Conservation (phyloP, 2,113 vertebrate species). For the Leucopternis melanops region DNA sequence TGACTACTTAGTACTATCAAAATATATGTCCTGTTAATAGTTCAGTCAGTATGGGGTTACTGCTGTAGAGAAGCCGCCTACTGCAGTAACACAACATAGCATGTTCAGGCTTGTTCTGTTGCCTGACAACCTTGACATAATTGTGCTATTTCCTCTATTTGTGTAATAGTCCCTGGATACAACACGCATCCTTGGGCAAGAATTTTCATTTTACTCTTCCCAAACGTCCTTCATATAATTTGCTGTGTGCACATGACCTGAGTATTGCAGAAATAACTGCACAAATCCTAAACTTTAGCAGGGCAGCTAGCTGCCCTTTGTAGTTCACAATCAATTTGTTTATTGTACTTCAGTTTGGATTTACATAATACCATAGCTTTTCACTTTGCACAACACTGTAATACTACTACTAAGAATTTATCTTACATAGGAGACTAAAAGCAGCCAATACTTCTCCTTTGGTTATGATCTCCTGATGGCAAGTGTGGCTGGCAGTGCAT, state of each 20-base stretch:
- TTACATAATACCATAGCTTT: background rate
- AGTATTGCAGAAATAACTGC: background rate
- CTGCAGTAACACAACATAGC: background rate
- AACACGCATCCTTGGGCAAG: background rate
- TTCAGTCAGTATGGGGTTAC: background rate
- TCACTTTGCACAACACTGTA: background rate
- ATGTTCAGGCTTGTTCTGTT: slow-evolving; percentile 25
- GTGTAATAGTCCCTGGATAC: background rate
- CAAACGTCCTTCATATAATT: background rate
- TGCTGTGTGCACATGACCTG: background rate
- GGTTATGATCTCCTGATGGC: background rate
- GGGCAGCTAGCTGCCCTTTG: background rate
- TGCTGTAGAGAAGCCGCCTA: background rate
- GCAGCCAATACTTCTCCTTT: background rate
- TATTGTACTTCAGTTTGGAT: background rate
- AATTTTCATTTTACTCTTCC: background rate
- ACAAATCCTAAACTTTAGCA: background rate
- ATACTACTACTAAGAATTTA: background rate
- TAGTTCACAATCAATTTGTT: background rate
- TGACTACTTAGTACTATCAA: background rate
- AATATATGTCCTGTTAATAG: background rate
- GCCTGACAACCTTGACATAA: slow-evolving; percentile 40
- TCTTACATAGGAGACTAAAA: background rate
- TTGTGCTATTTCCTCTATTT: slow-evolving; percentile 39
- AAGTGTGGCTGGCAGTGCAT: background rate